Conservation (phyloP, 2,113 vertebrate genomes). For the Madoqua kirkii region DNA sequence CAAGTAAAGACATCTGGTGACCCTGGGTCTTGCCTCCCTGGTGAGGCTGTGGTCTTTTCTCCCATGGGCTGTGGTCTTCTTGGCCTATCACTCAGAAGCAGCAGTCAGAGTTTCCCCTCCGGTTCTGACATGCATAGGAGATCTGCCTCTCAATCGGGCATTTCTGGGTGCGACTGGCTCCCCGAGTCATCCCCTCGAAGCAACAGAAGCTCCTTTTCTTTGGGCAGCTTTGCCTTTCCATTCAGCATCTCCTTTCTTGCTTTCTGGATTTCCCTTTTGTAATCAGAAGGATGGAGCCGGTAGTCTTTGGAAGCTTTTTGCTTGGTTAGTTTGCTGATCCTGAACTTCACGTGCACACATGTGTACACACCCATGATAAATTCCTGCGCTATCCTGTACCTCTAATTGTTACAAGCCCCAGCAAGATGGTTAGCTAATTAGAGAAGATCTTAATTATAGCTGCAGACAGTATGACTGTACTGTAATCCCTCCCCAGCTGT, state of each 20-base stretch:
- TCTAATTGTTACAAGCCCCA: background rate
- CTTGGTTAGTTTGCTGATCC: background rate
- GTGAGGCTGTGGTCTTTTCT: background rate
- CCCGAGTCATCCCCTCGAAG: background rate
- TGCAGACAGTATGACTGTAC: rapidly evolving
- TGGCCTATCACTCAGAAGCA: rapidly evolving
- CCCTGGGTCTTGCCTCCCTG: background rate
- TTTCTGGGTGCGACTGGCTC: rapidly evolving
- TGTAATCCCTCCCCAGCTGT: background rate
- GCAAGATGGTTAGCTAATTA: background rate
- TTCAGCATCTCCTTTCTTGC: background rate
- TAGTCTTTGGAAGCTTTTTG: too few relatives aligned
- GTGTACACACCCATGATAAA: rapidly evolving
- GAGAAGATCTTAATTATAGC: background rate
- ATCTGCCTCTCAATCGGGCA: rapidly evolving
- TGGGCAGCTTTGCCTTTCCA: background rate
- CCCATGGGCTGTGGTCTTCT: rapidly evolving
- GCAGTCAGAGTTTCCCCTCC: background rate
- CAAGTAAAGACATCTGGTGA: too few relatives aligned
- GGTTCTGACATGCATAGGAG: rapidly evolving
- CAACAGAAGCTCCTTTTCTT: too few relatives aligned
- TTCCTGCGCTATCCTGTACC: background rate
- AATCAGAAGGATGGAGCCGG: rapidly evolving
- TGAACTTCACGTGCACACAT: background rate
- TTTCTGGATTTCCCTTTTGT: background rate